Base-by-base conservation (phyloP, 1,140 invertebrate species). In the Anastrepha obliqua region DNA sequence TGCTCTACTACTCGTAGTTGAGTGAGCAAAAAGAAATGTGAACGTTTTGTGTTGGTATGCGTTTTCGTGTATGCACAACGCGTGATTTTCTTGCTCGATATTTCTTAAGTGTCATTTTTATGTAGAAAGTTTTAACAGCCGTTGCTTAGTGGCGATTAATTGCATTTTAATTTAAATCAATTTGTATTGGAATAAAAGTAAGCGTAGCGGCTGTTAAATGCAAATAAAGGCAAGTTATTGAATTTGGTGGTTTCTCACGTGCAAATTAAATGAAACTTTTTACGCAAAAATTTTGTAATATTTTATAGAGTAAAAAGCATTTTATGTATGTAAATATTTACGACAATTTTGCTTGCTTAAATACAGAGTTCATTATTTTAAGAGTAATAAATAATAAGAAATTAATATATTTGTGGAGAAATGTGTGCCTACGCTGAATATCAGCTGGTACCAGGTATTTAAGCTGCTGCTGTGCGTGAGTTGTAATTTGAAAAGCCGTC, bases 21-120 rank as follows among this genome's bases (percentile, higher is more conserved):
- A 15, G 20, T 9, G 8, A 13, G 39, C 17, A 44, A n/a, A 44
- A 81, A 55, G 17, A 81, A 81, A 81, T 55, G 44, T 81, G 74
- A 81, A 81, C n/a, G 74, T 55, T n/a, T n/a, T 17, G 15, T 74
- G 42, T 7, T 17, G 11, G 70, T 74, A 6, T 15, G 1, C 70
- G 17, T 42, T 11, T 74, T 74, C 42, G 74, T 55, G 51, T 55
- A 81, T 81, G 74, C 47, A n/a, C 8, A 5, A 9, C 51, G 74
- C 74, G 74, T 81, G 74, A 3, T 81, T 81, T 81, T 81, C 47
- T n/a, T 81, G 74, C 74, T 81, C 74, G 74, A 81, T 29, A 81
- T 81, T 55, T 74, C 47, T 74, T 74, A 47, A 74, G 70, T 74
- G 70, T 74, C 44, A 74, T 74, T 74, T 74, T 81, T 55, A 29